Conservation (phyloP, 2,797 vertebrate genomes). For the Allobates femoralis region DNA sequence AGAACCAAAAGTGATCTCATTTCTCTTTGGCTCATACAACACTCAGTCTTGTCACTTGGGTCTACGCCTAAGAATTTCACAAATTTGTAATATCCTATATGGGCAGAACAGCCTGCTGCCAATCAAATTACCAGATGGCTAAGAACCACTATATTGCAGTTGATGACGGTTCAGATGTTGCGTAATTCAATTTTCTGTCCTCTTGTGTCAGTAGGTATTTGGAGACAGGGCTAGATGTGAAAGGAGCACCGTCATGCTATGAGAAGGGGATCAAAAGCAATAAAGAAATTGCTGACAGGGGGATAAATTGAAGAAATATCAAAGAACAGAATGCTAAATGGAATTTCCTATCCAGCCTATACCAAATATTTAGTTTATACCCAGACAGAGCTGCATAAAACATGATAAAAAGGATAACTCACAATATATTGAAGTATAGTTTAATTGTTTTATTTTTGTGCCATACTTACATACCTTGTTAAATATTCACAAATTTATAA, state of each 20-base stretch:
- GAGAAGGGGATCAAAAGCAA: constrained; percentile 6
- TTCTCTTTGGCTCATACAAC: neutral
- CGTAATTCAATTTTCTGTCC: constrained; percentile 11
- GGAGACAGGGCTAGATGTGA: constrained; percentile 1
- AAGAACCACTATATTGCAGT: neutral
- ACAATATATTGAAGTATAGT: neutral
- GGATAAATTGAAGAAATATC: neutral
- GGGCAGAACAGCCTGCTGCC: neutral
- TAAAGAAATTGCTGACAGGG: neutral
- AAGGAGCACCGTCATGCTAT: neutral
- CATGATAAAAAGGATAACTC: neutral
- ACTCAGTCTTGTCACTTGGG: neutral
- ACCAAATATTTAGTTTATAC: too few species aligned
- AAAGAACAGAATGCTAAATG: neutral
- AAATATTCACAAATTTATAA: too few species aligned
- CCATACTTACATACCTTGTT: too few species aligned
- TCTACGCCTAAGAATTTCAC: neutral
- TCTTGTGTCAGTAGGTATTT: constrained; percentile 7
- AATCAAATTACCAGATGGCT: constrained; percentile 10
- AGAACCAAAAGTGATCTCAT: neutral
- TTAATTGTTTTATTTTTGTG: too few species aligned
- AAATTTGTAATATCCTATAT: constrained; percentile 10
- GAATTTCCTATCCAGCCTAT: neutral
- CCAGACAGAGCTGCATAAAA: neutral
- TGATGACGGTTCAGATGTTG: neutral